Percentiles rank a stretch among this genome's conserved stretches.
Evolutionary conservation across 2,888 invertebrate species (phyloP).

Genomic region (Chaetoderma sp.): DNA sequence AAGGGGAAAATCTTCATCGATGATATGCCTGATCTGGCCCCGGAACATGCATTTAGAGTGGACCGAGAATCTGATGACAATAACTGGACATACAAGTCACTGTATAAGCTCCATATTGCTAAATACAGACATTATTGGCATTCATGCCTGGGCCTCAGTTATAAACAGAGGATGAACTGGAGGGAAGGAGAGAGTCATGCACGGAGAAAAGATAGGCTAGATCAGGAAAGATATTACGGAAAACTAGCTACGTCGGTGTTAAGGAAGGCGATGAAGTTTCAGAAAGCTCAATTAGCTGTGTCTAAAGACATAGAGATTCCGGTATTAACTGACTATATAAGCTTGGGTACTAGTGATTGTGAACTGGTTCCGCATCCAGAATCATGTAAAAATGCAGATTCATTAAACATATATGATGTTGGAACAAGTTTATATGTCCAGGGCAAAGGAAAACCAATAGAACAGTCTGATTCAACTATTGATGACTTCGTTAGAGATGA

Average conservation of each 20-base stretch:
- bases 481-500: constrained; percentile 25
- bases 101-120: constrained; percentile 63
- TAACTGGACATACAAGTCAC: constrained; percentile 61
- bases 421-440: constrained; percentile 57
- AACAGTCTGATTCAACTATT: neutral
- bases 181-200: constrained; percentile 4
- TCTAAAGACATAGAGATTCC: too few relatives aligned
- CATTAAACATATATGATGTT: constrained; percentile 49
- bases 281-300: too few relatives aligned
- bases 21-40: constrained; percentile 49
- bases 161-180: constrained; percentile 15
- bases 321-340: neutral
- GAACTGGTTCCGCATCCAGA: neutral
- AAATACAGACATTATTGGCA: constrained; percentile 41
- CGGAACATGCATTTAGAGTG: constrained; percentile 58
- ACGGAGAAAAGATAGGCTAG: constrained; percentile 28
- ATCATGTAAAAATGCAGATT: constrained; percentile 20
- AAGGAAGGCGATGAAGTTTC: neutral
- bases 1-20: constrained; percentile 54
- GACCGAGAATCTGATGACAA: constrained; percentile 61
- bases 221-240: constrained; percentile 45
- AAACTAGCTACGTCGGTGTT: constrained; percentile 42
- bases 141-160: constrained; percentile 36
- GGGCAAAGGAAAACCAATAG: constrained; percentile 40
- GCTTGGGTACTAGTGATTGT: too few relatives aligned